Evolutionary conservation across 2,888 invertebrate genomes (phyloP).

Genomic region (Patella pellucida): DNA sequence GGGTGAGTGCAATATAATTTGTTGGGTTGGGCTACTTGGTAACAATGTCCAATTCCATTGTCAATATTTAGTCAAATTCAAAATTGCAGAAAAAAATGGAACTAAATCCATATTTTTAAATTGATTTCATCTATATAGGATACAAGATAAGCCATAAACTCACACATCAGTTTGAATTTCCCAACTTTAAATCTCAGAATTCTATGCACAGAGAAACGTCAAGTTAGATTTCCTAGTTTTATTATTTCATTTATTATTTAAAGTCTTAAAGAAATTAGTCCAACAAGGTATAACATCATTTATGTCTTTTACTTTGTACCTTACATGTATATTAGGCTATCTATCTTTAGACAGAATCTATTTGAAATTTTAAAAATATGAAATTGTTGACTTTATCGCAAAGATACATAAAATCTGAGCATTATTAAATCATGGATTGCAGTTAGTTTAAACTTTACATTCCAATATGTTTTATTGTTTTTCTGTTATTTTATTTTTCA

Average conservation of each 20-base stretch:
- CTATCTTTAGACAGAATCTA: too few relatives aligned
- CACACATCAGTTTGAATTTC: background rate
- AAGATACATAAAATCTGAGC: too few relatives aligned
- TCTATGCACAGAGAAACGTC: background rate
- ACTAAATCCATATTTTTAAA: background rate
- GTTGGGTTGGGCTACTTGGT: background rate
- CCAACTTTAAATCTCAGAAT: background rate
- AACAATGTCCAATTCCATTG: too few relatives aligned
- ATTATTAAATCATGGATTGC: background rate
- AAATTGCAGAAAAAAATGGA: too few relatives aligned
- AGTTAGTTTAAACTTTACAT: background rate
- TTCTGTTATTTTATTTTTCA: constrained; percentile 70
- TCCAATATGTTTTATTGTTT: background rate
- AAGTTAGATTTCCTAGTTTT: background rate
- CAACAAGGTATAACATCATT: too few relatives aligned
- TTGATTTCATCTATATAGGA: background rate
- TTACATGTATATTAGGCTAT: too few relatives aligned
- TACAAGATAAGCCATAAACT: background rate
- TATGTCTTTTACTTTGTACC: too few relatives aligned
- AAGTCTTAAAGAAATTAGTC: too few relatives aligned
- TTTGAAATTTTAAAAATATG: too few relatives aligned
- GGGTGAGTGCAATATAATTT: constrained; percentile 78
- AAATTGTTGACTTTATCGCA: too few relatives aligned
- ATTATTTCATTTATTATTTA: too few relatives aligned
- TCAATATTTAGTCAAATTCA: too few relatives aligned